Conservation (phyloP, 2,797 vertebrate species). For the Galagoides demidoff region DNA sequence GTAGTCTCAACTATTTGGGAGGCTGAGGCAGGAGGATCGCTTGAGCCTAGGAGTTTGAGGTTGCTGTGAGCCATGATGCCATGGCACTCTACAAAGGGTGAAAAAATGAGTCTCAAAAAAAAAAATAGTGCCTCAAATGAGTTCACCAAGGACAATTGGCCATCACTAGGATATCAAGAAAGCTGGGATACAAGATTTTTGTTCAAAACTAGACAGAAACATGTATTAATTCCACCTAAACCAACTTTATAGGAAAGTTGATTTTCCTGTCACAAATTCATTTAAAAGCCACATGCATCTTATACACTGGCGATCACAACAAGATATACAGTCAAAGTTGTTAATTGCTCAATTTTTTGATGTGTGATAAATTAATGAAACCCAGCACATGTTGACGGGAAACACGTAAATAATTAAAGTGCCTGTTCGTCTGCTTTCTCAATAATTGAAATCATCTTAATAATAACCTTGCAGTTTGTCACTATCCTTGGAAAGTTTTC, state of each 20-base stretch:
- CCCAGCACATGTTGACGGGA: neutral
- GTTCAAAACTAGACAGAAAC: slow-evolving; percentile 42
- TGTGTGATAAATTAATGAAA: slow-evolving; percentile 61
- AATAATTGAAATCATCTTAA: neutral
- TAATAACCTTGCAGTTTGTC: slow-evolving; percentile 31
- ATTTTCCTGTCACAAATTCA: slow-evolving; percentile 30
- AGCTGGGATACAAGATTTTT: neutral
- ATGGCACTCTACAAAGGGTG: no score
- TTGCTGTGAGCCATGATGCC: no score
- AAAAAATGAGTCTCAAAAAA: no score
- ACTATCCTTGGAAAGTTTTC: slow-evolving; percentile 41
- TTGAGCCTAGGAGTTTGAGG: no score
- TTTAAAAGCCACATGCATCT: neutral
- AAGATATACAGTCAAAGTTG: neutral
- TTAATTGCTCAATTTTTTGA: slow-evolving; percentile 34
- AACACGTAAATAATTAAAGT: slow-evolving; percentile 37
- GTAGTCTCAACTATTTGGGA: no score
- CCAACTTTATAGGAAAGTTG: slow-evolving; percentile 14
- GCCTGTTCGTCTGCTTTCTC: neutral
- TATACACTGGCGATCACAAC: neutral
- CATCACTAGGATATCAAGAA: slow-evolving; percentile 35
- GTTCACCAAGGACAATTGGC: slow-evolving; percentile 26
- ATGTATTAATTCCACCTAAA: slow-evolving; percentile 22
- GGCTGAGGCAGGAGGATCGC: no score
- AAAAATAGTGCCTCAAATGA: neutral